Evolutionary conservation across 2,797 vertebrate species (phyloP).

Genomic region (Loriculus beryllinus): DNA sequence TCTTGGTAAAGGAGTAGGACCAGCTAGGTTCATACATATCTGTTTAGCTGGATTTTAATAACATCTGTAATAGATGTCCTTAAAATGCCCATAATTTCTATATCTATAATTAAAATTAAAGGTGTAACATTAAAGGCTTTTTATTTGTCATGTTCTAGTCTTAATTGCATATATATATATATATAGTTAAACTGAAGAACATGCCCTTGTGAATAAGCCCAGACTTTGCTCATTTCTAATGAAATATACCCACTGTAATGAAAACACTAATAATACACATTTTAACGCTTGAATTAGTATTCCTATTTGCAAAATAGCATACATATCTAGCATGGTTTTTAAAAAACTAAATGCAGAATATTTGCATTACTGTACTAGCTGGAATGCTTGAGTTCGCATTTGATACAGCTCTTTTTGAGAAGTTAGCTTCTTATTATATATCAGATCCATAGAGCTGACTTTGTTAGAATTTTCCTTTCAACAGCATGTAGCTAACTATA

Average conservation of each 20-base stretch:
- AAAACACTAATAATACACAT: neutral
- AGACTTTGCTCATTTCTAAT: neutral
- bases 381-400: neutral
- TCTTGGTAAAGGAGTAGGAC: neutral
- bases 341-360: neutral
- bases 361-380: neutral
- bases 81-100: neutral
- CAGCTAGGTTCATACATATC: neutral
- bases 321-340: neutral
- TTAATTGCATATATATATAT: neutral
- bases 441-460: neutral
- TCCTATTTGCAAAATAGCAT: neutral
- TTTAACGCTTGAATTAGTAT: neutral
- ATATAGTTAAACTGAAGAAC: neutral
- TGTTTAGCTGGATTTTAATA: neutral
- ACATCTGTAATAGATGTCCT: neutral
- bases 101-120: neutral
- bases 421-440: neutral
- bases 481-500: neutral
- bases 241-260: neutral
- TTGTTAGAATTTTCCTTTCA: neutral
- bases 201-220: neutral
- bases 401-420: neutral
- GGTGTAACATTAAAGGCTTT: neutral
- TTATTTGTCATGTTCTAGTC: neutral